These are phyloP conservation scores for Larimichthys crocea DNA, from an alignment of 2,113 vertebrate genomes.

Conservation along the genomic window DNA sequence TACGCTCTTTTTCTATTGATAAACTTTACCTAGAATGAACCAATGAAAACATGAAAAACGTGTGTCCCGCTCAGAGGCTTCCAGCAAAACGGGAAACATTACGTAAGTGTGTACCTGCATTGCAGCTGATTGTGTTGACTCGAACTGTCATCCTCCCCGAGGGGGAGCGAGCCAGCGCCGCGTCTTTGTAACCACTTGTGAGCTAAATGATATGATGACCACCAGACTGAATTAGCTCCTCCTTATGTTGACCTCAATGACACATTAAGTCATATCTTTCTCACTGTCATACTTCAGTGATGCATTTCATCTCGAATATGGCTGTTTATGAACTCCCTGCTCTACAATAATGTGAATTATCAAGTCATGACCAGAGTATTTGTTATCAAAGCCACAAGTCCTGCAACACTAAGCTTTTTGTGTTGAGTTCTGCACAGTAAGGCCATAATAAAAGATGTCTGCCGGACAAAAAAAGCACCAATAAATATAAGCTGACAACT, in stretches of 20 bases:
- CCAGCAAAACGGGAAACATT: slow-evolving; percentile 17
- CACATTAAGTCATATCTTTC: background rate
- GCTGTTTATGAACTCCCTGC: background rate
- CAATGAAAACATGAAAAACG: slow-evolving; percentile 34
- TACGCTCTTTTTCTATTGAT: slow-evolving; percentile 27
- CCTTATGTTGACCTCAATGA: background rate
- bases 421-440: background rate
- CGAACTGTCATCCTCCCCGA: slow-evolving; percentile 34
- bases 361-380: background rate
- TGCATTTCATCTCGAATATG: background rate
- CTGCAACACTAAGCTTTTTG: background rate
- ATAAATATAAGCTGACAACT: background rate
- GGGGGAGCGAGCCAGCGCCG: background rate
- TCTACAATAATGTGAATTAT: background rate
- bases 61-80: slow-evolving; percentile 14
- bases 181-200: slow-evolving; percentile 3
- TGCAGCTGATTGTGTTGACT: slow-evolving; percentile 51
- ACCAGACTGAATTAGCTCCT: slow-evolving; percentile 1
- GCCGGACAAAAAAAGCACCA: background rate
- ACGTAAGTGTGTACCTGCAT: slow-evolving; percentile 35
- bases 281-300: background rate
- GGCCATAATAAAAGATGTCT: background rate
- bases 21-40: slow-evolving; percentile 20
- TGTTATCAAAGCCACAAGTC: background rate
- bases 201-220: slow-evolving; percentile 8